Conservation (phyloP, 2,113 vertebrate genomes). For the Procavia capensis region DNA sequence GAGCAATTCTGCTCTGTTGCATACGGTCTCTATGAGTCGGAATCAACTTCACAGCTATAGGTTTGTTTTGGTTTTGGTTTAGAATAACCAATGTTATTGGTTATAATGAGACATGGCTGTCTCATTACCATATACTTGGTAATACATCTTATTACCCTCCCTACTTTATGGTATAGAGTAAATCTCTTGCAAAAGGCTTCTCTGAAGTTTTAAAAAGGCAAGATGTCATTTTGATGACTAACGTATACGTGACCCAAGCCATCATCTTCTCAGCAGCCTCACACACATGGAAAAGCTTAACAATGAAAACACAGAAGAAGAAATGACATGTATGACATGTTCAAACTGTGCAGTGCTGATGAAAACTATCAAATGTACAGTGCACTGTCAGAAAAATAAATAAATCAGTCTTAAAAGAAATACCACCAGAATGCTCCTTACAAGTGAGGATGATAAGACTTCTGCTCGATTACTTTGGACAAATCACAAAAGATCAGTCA, state of each 20-base stretch:
- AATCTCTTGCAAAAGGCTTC: neutral
- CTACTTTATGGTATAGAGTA: neutral
- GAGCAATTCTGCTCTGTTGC: too few species aligned
- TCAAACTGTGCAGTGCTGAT: neutral
- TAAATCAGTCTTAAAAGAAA: neutral
- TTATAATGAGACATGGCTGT: too few species aligned
- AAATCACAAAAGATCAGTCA: neutral
- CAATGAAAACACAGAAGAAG: neutral
- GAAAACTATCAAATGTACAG: neutral
- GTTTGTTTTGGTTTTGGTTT: too few species aligned
- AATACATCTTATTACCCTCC: too few species aligned
- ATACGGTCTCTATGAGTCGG: too few species aligned
- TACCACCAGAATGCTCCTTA: neutral
- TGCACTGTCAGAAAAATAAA: neutral
- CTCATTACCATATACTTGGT: neutral
- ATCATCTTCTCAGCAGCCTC: neutral
- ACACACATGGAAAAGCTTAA: neutral
- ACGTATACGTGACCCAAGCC: neutral
- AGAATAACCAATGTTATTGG: too few species aligned
- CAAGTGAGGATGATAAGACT: neutral
- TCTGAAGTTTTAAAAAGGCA: neutral
- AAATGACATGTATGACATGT: neutral
- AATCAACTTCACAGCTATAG: too few species aligned
- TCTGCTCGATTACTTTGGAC: neutral
- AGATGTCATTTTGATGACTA: neutral